phyloP scores from a whole-genome alignment of 2,113 vertebrate genomes.

The Sceloporus undulatus region DNA sequence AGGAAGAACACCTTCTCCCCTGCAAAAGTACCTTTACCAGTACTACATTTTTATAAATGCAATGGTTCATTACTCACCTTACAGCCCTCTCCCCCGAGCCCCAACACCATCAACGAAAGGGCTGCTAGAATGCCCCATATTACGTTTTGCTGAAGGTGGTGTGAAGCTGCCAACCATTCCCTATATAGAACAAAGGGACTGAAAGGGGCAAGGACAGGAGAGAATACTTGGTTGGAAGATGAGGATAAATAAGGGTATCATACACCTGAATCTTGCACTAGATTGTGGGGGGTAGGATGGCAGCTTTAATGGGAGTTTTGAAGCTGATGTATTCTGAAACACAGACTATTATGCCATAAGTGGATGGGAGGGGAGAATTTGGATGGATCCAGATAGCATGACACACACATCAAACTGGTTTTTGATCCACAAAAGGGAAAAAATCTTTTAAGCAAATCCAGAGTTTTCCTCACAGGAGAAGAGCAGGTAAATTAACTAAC shows the following conservation, averaged over 20 bases:
- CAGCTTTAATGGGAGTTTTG: not conserved
- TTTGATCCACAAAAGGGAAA: not conserved
- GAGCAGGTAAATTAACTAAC: not conserved
- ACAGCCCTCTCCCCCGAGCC: no score
- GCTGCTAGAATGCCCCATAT: not conserved
- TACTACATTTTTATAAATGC: not conserved
- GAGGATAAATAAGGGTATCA: not conserved
- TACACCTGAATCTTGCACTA: not conserved
- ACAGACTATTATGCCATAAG: not conserved
- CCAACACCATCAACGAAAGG: no score
- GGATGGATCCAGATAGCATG: not conserved
- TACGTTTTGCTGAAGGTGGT: not conserved
- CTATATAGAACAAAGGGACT: not conserved
- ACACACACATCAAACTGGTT: not conserved
- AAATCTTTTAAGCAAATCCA: not conserved
- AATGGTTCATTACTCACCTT: slow-evolving; percentile 11
- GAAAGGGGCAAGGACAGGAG: not conserved
- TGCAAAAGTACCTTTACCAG: not conserved
- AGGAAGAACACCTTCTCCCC: not conserved
- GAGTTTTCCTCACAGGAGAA: not conserved
- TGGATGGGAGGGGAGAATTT: not conserved
- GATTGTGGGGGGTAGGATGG: not conserved
- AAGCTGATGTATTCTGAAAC: not conserved
- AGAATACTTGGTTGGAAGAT: not conserved
- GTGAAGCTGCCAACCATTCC: not conserved